Base-by-base conservation (phyloP, 2,797 vertebrate species). In the Petrocephalus sullivani region DNA sequence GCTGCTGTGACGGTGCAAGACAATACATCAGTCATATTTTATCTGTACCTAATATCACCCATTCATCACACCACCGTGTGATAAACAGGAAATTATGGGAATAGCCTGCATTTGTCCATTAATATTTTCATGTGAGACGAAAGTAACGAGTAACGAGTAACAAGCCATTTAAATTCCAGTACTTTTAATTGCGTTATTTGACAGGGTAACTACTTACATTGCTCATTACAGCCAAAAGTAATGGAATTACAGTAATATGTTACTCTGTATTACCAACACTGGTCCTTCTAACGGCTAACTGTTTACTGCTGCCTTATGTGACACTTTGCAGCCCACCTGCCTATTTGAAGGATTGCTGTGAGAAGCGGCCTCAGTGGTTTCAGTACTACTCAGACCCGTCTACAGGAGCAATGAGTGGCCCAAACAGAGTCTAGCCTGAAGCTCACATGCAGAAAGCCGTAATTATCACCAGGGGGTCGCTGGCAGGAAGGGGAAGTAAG, bases 401-500 rank as follows among this genome's bases (percentile, higher is more conserved):
- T 61, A 41, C 23, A 57, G 53, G 37, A 61, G 37, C 10, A 14
- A 19, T 46, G 37, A 64, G 58, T 37, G n/a, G 33, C 10, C 56
- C n/a, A 33, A 64, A 12, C 3, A 1, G 56, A 46, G 57, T 85
- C 58, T 57, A 57, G 54, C 84, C 54, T 58, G 54, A 51, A 85
- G 23, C 53, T 57, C 83, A 85, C 53, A 85, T 10, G 23, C 10
- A 16, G 23, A 14, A 85, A 85, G 84, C 54, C 28, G 16, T 85
- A 85, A 57, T 58, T 85, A 58, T 85, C 84, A 85, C 23, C 54
- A 41, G 56, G 49, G 37, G 84, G 84, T 85, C 21, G 84, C 12
- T 41, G 23, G 84, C 19, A 28, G 60, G 14, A 86, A 57, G 54
- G 60, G 37, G 16, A 85, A 19, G 53, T 23, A 57, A 57, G 83